Evolutionary conservation across 2,797 vertebrate species (phyloP).

Genomic region (Emydoidea blandingii): DNA sequence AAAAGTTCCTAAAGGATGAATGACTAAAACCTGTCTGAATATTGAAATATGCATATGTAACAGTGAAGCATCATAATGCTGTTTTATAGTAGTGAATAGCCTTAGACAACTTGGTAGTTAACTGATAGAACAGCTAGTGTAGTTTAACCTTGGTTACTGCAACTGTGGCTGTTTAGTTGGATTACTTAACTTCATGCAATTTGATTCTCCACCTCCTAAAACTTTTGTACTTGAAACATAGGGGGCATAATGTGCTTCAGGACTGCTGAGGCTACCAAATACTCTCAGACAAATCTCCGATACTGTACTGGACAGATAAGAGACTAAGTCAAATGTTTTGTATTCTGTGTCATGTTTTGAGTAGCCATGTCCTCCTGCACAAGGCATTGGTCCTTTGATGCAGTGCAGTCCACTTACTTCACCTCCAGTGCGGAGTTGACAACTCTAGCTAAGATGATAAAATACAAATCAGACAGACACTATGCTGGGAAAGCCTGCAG

Average conservation of each 20-base stretch:
- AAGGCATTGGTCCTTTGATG: not conserved
- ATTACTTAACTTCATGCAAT: not conserved
- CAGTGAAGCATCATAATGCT: not conserved
- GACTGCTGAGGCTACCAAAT: slow-evolving; percentile 8
- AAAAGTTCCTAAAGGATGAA: not conserved
- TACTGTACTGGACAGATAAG: not conserved
- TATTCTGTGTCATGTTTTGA: accelerated
- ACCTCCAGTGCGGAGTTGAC: not conserved
- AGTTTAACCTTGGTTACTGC: slow-evolving; percentile 18
- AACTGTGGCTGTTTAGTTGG: not conserved
- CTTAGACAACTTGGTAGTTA: not conserved
- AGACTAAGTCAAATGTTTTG: not conserved
- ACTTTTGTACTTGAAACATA: not conserved
- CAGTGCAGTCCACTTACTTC: not conserved
- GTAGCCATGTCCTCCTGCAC: not conserved
- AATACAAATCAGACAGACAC: not conserved
- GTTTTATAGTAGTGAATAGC: not conserved
- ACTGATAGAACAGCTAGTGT: slow-evolving; percentile 8
- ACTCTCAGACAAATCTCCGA: not conserved
- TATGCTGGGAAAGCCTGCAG: not conserved
- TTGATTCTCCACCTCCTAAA: not conserved
- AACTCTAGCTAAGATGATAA: not conserved
- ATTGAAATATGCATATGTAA: not conserved
- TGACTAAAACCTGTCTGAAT: slow-evolving; percentile 35
- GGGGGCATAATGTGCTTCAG: slow-evolving; percentile 25